A percentile compares a stretch with the other conserved stretches of the same genome.
phyloP scores from a whole-genome alignment of 2,888 invertebrate species.

The Clivina fossor region DNA sequence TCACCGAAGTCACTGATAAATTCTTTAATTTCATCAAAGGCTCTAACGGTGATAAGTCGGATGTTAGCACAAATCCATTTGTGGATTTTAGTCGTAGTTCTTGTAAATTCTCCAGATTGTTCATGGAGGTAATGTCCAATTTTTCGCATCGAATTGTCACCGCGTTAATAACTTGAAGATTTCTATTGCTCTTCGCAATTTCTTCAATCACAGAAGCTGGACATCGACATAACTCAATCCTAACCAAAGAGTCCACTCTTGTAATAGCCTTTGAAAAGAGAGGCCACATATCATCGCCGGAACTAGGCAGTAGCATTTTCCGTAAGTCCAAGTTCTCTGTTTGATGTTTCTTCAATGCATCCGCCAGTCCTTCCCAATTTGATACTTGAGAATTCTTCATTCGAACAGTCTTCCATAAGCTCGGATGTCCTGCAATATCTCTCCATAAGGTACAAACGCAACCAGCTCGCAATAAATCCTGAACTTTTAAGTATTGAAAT shows the following conservation, averaged over 20 bases:
- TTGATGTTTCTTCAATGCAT: slow-evolving; percentile 68
- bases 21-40: slow-evolving; percentile 66
- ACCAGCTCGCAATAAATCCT: slow-evolving; percentile 75
- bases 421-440: slow-evolving; percentile 68
- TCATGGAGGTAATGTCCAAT: slow-evolving; percentile 65
- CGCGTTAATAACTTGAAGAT: slow-evolving; percentile 68
- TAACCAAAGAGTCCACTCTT: slow-evolving; percentile 55
- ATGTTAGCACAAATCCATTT: slow-evolving; percentile 63
- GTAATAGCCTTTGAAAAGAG: slow-evolving; percentile 68
- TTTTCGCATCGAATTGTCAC: slow-evolving; percentile 70
- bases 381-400: slow-evolving; percentile 84
- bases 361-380: slow-evolving; percentile 76
- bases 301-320: slow-evolving; percentile 73
- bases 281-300: slow-evolving; percentile 67
- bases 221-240: slow-evolving; percentile 70
- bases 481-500: slow-evolving; percentile 78
- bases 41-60: slow-evolving; percentile 64
- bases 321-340: slow-evolving; percentile 79
- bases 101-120: slow-evolving; percentile 62
- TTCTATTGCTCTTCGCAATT: slow-evolving; percentile 64
- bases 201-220: slow-evolving; percentile 71
- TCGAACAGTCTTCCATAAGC: slow-evolving; percentile 77
- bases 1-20: slow-evolving; percentile 66
- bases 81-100: slow-evolving; percentile 77
- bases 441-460: slow-evolving; percentile 79